Base-by-base conservation (phyloP, 2,797 vertebrate species). In the Rhyacichthys aspro region DNA sequence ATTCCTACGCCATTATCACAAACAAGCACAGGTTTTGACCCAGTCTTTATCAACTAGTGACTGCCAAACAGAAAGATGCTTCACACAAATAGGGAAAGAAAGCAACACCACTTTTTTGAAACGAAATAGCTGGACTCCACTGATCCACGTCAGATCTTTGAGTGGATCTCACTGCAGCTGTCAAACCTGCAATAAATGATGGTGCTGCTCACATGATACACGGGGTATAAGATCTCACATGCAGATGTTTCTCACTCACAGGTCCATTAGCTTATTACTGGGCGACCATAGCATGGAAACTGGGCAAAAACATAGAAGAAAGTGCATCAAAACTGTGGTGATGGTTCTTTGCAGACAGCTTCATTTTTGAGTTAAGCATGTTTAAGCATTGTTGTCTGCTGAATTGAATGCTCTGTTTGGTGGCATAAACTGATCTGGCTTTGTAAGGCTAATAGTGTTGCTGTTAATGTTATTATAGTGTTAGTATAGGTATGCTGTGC, bases 211-310 rank as follows among this genome's bases (percentile, higher is more conserved):
- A 82, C 55, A 45, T 67, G 68, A 83, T 61, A 65, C 34, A 19
- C 12, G 28, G 16, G 18, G 50, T 62, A 76, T 52, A 39, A 42
- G 59, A 49, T 61, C 5, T 12, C 55, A 63, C 39, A 57, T 65
- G 67, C 36, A 64, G 53, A 83, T 28, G 3, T 63, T 74, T 59
- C 56, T 55, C 54, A 52, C 43, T 43, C 59, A 36, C 33, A 10
- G 8, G 6, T 70, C 46, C 38, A 57, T 83, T 75, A 76, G 28
- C n/a, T 81, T 41, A 41, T 70, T 59, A 33, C 17, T 47, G 15
- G 38, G 36, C 39, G 48, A 45, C 16, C 39, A 3, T 52, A 10
- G 44, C 11, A 16, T 45, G 16, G 46, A 23, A 17, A 58, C 37
- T 34, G 23, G 55, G 46, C 48, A 2, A 36, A 59, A 45, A 17